These are phyloP conservation scores for Oryzias dopingdopingensis DNA, from an alignment of 2,797 vertebrate genomes.

Conservation along the genomic window DNA sequence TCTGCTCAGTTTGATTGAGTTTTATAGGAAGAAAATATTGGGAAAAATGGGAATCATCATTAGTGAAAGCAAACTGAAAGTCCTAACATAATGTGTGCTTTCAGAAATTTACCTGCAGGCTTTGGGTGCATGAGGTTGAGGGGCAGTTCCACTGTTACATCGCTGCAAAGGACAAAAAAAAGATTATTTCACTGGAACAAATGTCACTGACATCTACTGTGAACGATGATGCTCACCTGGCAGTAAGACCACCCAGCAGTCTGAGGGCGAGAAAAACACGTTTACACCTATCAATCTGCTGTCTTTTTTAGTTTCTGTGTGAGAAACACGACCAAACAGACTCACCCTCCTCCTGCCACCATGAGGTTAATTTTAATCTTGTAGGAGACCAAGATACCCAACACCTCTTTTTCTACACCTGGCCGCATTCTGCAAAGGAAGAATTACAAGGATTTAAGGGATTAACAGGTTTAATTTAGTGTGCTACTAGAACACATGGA, in stretches of 20 bases:
- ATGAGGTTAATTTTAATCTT: slow-evolving; percentile 89
- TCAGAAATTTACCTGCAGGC: slow-evolving; percentile 75
- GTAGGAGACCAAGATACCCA: slow-evolving; percentile 93
- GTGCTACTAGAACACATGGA: too few species aligned
- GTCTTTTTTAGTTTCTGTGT: background rate
- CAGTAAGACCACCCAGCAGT: slow-evolving; percentile 86
- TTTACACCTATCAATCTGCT: background rate
- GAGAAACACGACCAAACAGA: background rate
- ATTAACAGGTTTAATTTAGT: slow-evolving; percentile 25
- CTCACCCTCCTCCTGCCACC: slow-evolving; percentile 88
- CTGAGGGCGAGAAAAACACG: slow-evolving; percentile 60
- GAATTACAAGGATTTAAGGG: slow-evolving; percentile 26
- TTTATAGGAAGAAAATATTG: slow-evolving; percentile 7
- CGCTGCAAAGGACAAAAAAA: slow-evolving; percentile 69
- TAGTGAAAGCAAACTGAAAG: background rate
- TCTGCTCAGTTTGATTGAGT: slow-evolving; percentile 41
- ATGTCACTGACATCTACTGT: background rate
- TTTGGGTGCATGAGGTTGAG: slow-evolving; percentile 88
- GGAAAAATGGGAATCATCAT: slow-evolving; percentile 1
- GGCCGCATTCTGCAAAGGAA: slow-evolving; percentile 70
- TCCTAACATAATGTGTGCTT: background rate
- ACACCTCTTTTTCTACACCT: slow-evolving; percentile 83
- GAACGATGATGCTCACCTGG: slow-evolving; percentile 78
- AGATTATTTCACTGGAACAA: background rate
- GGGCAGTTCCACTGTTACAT: slow-evolving; percentile 85